These are phyloP conservation scores for Gallinago nigripennis DNA, from an alignment of 2,797 vertebrate species.

Conservation along the genomic window DNA sequence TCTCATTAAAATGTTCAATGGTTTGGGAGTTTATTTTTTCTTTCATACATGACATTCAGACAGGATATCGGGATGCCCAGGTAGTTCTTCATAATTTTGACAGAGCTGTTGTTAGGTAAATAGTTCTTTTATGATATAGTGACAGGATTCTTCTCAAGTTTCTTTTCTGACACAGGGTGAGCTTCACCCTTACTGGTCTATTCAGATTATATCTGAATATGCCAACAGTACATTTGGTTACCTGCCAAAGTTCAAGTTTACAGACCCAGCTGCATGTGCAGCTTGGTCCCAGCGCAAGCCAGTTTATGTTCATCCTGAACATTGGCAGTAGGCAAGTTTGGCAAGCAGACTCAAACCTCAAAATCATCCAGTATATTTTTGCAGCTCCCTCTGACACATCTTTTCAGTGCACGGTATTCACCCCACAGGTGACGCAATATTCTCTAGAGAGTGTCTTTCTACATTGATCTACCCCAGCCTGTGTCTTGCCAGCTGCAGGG, in stretches of 20 bases:
- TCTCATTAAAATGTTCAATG: not conserved
- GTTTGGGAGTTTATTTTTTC: not conserved
- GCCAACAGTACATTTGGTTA: not conserved
- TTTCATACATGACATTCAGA: not conserved
- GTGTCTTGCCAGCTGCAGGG: not conserved
- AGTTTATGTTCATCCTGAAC: not conserved
- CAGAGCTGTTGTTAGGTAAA: not conserved
- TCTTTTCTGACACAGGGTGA: not conserved
- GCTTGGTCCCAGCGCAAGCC: not conserved
- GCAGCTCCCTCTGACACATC: not conserved
- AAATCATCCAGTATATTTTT: not conserved
- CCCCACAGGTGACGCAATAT: rapidly evolving
- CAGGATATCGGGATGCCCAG: not conserved
- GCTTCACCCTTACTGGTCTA: not conserved
- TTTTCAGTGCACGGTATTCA: not conserved
- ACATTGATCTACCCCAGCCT: not conserved
- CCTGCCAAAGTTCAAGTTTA: not conserved
- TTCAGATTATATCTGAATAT: not conserved
- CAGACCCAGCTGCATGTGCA: not conserved
- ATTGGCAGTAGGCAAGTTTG: not conserved
- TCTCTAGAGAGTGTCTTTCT: not conserved
- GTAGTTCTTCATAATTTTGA: not conserved
- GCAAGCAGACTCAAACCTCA: not conserved
- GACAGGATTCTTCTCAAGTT: not conserved
- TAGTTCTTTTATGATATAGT: not conserved